These are phyloP conservation scores for Apteryx owenii DNA, from an alignment of 2,113 vertebrate genomes.

Conservation along the genomic window DNA sequence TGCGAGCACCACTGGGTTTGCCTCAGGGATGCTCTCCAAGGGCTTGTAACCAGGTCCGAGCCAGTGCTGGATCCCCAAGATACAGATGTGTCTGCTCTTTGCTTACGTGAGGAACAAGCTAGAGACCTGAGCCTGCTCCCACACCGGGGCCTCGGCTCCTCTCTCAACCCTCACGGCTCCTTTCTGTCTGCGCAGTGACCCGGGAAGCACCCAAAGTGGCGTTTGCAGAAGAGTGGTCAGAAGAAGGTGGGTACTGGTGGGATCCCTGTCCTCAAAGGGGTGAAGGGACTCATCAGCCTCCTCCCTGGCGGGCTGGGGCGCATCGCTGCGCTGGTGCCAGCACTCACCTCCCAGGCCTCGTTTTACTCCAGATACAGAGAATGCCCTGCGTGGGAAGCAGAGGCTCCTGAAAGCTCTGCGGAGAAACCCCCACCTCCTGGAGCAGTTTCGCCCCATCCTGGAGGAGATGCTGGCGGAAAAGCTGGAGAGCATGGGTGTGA, in stretches of 20 bases:
- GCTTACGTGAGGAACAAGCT: accelerated
- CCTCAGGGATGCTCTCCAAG: neutral
- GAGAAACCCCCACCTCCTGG: conserved; percentile 62
- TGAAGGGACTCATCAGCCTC: neutral
- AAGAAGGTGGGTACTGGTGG: conserved; percentile 31
- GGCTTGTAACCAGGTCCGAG: neutral
- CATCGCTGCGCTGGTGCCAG: accelerated
- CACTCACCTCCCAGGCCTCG: neutral
- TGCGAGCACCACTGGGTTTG: accelerated
- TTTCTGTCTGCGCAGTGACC: conserved; percentile 18
- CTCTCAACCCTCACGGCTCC: neutral
- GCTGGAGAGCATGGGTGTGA: conserved; percentile 72
- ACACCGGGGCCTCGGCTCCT: accelerated
- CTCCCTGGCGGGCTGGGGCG: neutral
- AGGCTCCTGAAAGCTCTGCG: conserved; percentile 35
- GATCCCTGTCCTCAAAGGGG: neutral
- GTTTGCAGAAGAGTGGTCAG: conserved; percentile 22
- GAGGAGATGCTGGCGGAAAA: conserved; percentile 75
- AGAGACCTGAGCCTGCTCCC: neutral
- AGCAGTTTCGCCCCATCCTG: conserved; percentile 61
- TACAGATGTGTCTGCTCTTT: accelerated
- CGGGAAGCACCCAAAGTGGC: neutral
- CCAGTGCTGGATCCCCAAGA: neutral
- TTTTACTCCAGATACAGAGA: conserved; percentile 26
- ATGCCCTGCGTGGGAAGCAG: neutral